Percentiles rank a stretch among this genome's conserved stretches.
Evolutionary conservation across 2,888 invertebrate species (phyloP).

Genomic region (Copidosoma aretas): DNA sequence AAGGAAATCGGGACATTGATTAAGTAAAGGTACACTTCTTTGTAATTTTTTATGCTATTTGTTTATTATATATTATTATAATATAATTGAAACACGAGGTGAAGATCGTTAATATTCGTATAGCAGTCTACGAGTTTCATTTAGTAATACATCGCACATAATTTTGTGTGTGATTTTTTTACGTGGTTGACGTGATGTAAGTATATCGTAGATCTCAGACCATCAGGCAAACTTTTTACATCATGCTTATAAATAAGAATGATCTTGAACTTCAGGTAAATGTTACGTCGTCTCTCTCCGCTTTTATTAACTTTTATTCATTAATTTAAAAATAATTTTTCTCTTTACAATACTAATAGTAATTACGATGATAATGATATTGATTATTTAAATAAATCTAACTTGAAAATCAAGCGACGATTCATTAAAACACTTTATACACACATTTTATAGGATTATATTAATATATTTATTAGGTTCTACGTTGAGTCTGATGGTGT

Average conservation of each 20-base stretch:
- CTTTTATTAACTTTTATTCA: background rate
- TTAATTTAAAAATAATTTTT: conserved; percentile 27
- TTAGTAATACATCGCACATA: conserved; percentile 21
- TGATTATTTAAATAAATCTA: background rate
- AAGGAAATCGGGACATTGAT: too few species aligned
- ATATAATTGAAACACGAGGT: conserved; percentile 38
- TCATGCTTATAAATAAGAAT: conserved; percentile 32
- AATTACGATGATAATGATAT: conserved; percentile 5
- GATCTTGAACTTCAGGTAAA: conserved; percentile 34
- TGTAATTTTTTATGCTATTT: background rate
- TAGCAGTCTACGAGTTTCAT: conserved; percentile 36
- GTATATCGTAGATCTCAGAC: conserved; percentile 23
- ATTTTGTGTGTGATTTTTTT: too few species aligned
- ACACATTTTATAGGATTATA: conserved; percentile 21
- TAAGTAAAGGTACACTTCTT: too few species aligned
- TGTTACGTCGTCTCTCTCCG: conserved; percentile 11
- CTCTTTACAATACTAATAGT: conserved; percentile 13
- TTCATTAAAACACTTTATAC: conserved; percentile 19
- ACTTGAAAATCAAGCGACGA: conserved; percentile 30
- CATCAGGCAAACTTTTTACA: conserved; percentile 32
- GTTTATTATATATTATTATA: conserved; percentile 32
- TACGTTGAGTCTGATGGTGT: background rate
- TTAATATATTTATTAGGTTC: conserved; percentile 28
- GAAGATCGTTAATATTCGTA: conserved; percentile 34
- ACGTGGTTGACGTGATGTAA: too few species aligned